phyloP scores from a whole-genome alignment of 2,888 invertebrate species.

The Rambutsinella grinnellia region DNA sequence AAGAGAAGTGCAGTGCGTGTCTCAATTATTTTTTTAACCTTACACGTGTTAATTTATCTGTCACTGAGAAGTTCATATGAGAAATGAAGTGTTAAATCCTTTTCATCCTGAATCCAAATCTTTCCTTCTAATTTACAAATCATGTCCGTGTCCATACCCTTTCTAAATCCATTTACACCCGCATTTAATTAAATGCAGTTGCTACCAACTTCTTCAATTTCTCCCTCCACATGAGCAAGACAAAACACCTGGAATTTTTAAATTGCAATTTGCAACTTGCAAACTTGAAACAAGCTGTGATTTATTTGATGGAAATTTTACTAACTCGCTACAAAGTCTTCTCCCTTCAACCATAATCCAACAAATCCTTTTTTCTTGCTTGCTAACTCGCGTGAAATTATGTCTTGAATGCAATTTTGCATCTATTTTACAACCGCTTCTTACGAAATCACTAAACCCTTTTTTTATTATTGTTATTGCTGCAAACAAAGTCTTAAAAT shows the following conservation, averaged over 20 bases:
- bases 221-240: no score
- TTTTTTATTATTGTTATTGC: neutral
- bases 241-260: neutral
- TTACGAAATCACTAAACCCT: neutral
- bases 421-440: neutral
- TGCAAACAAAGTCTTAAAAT: neutral
- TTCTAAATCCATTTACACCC: no score
- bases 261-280: neutral
- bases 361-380: constrained; percentile 1
- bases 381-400: neutral
- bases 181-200: no score
- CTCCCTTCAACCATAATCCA: neutral
- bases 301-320: neutral
- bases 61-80: no score
- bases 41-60: no score
- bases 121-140: no score
- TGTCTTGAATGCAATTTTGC: neutral
- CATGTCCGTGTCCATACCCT: no score
- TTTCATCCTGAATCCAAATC: no score
- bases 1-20: no score
- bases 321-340: neutral
- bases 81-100: no score
- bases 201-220: no score
- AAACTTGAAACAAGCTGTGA: neutral
- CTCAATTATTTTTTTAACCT: no score